Percentiles rank a stretch among this genome's conserved stretches.
phyloP scores from a whole-genome alignment of 2,888 invertebrate genomes.

The Lepidochitona cinerea region DNA sequence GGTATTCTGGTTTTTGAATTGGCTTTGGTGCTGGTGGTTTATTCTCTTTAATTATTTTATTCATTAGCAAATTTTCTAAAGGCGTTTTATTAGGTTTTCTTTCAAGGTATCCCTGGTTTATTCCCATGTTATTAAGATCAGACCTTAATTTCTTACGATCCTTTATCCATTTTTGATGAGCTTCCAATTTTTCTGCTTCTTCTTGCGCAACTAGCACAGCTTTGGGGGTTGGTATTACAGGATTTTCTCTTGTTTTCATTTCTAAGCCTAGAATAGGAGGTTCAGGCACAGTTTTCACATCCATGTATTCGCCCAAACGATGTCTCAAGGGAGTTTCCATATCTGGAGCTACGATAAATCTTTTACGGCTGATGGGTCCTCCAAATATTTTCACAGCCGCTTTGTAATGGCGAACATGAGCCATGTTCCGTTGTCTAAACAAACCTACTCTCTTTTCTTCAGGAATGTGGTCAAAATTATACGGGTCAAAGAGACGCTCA shows the following conservation, averaged over 20 bases:
- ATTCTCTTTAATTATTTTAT: slow-evolving; percentile 36
- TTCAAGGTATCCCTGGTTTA: slow-evolving; percentile 56
- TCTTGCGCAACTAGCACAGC: slow-evolving; percentile 31
- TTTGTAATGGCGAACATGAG: slow-evolving; percentile 61
- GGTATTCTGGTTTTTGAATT: slow-evolving; percentile 17
- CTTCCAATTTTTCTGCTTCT: slow-evolving; percentile 38
- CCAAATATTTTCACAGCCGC: slow-evolving; percentile 66
- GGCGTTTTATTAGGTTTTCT: slow-evolving; percentile 62
- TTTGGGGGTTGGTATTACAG: slow-evolving; percentile 25
- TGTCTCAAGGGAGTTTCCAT: slow-evolving; percentile 61
- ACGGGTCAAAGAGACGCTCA: slow-evolving; percentile 62
- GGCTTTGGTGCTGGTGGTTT: slow-evolving; percentile 11
- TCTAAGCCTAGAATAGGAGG: slow-evolving; percentile 40
- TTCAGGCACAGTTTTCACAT: slow-evolving; percentile 33
- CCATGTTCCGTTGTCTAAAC: slow-evolving; percentile 58
- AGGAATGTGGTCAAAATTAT: slow-evolving; percentile 64
- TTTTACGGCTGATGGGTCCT: slow-evolving; percentile 56
- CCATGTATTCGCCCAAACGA: slow-evolving; percentile 46
- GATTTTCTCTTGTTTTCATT: slow-evolving; percentile 35
- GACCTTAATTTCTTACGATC: slow-evolving; percentile 57
- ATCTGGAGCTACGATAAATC: slow-evolving; percentile 59
- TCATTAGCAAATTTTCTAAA: slow-evolving; percentile 58
- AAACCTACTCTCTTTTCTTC: slow-evolving; percentile 54
- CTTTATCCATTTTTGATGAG: slow-evolving; percentile 57
- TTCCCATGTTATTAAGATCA: slow-evolving; percentile 59